These are phyloP conservation scores for Glaucopsyche alexis DNA, from an alignment of 2,888 invertebrate genomes.

Conservation along the genomic window DNA sequence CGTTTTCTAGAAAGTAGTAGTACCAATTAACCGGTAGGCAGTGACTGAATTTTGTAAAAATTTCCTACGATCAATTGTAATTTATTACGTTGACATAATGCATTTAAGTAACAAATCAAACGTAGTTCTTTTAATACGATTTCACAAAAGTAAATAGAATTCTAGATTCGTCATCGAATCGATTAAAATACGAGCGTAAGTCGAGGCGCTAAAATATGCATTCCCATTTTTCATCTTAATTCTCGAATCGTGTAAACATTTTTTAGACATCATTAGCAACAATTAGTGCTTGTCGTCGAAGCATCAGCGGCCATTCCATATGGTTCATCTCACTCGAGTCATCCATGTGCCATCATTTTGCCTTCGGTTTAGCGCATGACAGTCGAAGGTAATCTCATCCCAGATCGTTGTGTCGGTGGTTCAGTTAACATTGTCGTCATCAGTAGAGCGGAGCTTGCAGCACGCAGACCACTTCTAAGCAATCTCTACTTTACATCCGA, in stretches of 20 bases:
- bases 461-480: constrained; percentile 67
- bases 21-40: constrained; percentile 71
- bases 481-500: constrained; percentile 48
- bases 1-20: constrained; percentile 71
- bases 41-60: constrained; percentile 78
- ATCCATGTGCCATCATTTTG: constrained; percentile 66
- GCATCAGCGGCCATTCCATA: constrained; percentile 54
- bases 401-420: constrained; percentile 52
- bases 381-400: constrained; percentile 46
- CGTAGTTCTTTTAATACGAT: constrained; percentile 56
- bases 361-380: constrained; percentile 41
- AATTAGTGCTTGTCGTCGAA: constrained; percentile 62
- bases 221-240: background rate
- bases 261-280: constrained; percentile 60
- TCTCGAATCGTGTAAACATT: constrained; percentile 44
- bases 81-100: constrained; percentile 61
- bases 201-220: constrained; percentile 8
- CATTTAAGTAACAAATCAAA: constrained; percentile 54
- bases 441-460: constrained; percentile 64
- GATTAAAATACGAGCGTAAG: constrained; percentile 35
- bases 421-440: constrained; percentile 48
- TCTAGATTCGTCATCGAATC: constrained; percentile 49
- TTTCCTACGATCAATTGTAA: constrained; percentile 68
- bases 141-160: constrained; percentile 59
- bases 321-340: constrained; percentile 48